Evolutionary conservation across 2,888 invertebrate genomes (phyloP).

Genomic region (Tenthredo distinguenda): DNA sequence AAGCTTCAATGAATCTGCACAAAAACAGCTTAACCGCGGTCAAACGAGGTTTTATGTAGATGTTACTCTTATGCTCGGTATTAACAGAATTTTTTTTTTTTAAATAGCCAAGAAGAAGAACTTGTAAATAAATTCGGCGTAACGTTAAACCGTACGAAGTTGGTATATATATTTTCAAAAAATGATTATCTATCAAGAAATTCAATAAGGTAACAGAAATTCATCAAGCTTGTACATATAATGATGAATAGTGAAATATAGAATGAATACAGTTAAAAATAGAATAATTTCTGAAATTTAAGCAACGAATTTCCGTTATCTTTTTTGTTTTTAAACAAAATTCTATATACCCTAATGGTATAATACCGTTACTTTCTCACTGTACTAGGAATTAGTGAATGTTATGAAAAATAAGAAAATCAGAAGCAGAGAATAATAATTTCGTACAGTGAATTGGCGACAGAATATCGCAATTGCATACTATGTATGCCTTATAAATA

Average conservation of each 20-base stretch:
- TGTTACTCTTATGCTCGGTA: background rate
- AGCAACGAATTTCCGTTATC: background rate
- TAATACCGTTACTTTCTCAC: background rate
- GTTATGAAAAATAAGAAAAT: background rate
- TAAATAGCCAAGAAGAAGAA: background rate
- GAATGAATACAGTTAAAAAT: background rate
- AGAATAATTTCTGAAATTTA: background rate
- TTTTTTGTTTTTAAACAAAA: constrained; percentile 18
- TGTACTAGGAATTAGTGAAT: background rate
- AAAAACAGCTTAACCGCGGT: background rate
- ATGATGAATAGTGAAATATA: background rate
- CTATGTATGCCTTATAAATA: constrained; percentile 34
- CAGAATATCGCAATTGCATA: constrained; percentile 24
- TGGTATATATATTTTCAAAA: background rate
- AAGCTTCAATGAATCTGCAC: background rate
- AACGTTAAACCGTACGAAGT: background rate
- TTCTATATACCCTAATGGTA: background rate
- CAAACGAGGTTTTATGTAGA: background rate
- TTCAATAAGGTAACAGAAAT: constrained; percentile 3
- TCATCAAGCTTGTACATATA: background rate
- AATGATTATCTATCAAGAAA: background rate
- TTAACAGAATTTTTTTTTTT: too few species aligned
- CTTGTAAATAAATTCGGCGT: background rate
- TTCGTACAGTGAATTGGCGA: constrained; percentile 26
- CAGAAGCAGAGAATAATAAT: background rate